A percentile compares a stretch with the other conserved stretches of the same genome.
Evolutionary conservation across 2,888 invertebrate species (phyloP).

Genomic region (Seira ritae): DNA sequence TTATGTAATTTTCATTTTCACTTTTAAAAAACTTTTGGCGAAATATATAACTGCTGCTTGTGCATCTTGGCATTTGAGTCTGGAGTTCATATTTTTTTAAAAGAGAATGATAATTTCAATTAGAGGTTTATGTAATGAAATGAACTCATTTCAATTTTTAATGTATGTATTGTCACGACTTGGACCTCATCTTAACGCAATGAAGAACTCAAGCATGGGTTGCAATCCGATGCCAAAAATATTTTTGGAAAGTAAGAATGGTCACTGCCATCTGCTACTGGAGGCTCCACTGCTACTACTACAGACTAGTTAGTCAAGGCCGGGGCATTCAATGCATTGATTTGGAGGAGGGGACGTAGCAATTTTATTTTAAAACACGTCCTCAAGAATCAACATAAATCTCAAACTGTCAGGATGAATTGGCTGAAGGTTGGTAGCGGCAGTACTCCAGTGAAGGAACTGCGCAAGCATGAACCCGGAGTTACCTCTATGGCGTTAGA

Average conservation of each 20-base stretch:
- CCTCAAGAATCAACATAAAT: neutral
- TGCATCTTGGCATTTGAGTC: neutral
- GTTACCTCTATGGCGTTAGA: slow-evolving; percentile 66
- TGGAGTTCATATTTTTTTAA: too few species aligned
- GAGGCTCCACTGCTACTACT: neutral
- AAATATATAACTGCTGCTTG: too few species aligned
- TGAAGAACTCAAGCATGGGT: too few species aligned
- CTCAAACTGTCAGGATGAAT: slow-evolving; percentile 44
- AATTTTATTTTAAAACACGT: neutral
- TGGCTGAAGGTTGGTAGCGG: slow-evolving; percentile 59
- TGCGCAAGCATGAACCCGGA: slow-evolving; percentile 65
- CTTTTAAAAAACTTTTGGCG: neutral
- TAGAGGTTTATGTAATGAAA: neutral
- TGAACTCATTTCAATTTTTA: neutral
- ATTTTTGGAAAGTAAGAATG: neutral
- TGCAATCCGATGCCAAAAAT: neutral
- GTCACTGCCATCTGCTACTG: neutral
- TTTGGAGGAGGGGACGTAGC: neutral
- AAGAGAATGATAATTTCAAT: neutral
- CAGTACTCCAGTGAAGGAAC: slow-evolving; percentile 63
- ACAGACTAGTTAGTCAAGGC: neutral
- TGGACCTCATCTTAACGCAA: neutral
- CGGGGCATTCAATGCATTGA: neutral
- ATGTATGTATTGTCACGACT: neutral
- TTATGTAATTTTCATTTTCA: neutral